A percentile compares a stretch with the other conserved stretches of the same genome.
phyloP scores from a whole-genome alignment of 2,113 vertebrate genomes.

The Melanerpes formicivorus region DNA sequence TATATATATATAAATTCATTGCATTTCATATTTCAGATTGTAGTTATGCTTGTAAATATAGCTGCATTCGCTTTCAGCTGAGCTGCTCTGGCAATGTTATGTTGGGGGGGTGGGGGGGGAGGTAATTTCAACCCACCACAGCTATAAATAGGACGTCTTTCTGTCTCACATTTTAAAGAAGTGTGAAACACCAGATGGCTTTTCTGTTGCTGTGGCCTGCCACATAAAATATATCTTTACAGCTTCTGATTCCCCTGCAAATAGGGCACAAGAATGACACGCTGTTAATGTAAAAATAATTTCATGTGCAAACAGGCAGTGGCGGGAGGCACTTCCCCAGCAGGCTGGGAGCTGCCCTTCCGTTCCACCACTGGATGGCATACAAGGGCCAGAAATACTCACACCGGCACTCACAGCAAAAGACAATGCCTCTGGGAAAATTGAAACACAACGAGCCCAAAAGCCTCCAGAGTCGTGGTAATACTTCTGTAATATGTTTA shows the following conservation, averaged over 20 bases:
- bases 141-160: not conserved
- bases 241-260: constrained; percentile 11
- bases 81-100: no score
- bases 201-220: not conserved
- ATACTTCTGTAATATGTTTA: constrained; percentile 19
- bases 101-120: no score
- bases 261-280: not conserved
- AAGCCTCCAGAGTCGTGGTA: not conserved
- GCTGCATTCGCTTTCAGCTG: no score
- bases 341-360: not conserved
- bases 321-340: not conserved
- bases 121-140: no score
- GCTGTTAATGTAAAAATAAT: constrained; percentile 6
- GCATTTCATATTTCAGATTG: no score
- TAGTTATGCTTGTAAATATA: no score
- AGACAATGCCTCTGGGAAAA: not conserved
- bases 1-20: no score
- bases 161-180: not conserved
- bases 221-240: not conserved
- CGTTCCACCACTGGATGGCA: constrained; percentile 68
- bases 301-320: not conserved
- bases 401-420: not conserved
- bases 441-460: not conserved
- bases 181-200: constrained; percentile 25
- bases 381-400: constrained; percentile 39